A percentile compares a stretch with the other conserved stretches of the same genome.
These are phyloP conservation scores for Cetoscarus ocellatus DNA, from an alignment of 2,797 vertebrate species.

Conservation along the genomic window DNA sequence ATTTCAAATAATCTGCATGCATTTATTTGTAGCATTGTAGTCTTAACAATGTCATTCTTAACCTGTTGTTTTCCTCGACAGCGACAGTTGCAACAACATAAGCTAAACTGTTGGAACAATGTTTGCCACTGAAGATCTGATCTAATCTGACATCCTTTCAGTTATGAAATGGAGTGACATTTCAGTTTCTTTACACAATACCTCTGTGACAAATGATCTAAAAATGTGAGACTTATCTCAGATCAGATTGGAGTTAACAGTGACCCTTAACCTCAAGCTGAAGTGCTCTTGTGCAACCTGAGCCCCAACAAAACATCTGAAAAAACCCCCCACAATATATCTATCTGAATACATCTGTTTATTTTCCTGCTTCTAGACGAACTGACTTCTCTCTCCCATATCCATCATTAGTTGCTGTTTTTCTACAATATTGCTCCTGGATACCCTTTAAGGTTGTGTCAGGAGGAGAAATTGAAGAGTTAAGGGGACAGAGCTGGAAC, in stretches of 20 bases:
- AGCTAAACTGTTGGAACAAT: neutral
- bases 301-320: neutral
- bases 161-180: neutral
- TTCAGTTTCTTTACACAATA: neutral
- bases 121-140: neutral
- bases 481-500: neutral
- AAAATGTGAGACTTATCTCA: neutral
- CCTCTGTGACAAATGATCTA: neutral
- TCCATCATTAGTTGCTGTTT: slow-evolving; percentile 28
- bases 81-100: neutral
- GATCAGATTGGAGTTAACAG: neutral
- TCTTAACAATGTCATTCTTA: neutral
- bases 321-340: neutral
- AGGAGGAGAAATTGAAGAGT: slow-evolving; percentile 37
- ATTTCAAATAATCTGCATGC: neutral
- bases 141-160: neutral
- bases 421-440: slow-evolving; percentile 25
- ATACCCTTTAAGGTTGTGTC: neutral
- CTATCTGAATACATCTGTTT: slow-evolving; percentile 4
- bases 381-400: neutral
- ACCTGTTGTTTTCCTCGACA: neutral
- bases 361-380: no score
- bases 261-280: neutral
- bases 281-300: neutral
- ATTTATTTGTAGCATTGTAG: neutral